Conservation (phyloP, 2,113 vertebrate genomes). For the Erythrolamprus reginae region DNA sequence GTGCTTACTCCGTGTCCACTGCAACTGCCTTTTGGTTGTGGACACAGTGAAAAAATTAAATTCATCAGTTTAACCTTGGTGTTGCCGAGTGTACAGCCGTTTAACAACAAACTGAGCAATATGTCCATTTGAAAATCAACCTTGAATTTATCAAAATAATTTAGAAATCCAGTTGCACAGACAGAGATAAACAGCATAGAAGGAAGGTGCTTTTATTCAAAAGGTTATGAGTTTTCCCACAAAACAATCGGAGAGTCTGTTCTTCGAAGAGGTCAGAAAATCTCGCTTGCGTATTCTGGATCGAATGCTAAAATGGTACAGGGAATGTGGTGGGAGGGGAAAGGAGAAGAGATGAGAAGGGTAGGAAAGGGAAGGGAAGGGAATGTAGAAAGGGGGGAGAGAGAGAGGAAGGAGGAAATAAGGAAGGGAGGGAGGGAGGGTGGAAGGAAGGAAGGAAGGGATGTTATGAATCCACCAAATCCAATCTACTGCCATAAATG, state of each 20-base stretch:
- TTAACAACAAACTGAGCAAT: neutral
- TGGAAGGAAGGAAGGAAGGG: no score
- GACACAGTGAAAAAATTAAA: neutral
- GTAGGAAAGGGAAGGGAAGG: no score
- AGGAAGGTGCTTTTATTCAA: neutral
- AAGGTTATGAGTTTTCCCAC: neutral
- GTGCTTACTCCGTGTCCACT: no score
- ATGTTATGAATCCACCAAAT: no score
- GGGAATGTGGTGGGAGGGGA: no score
- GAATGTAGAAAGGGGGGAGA: fast-evolving
- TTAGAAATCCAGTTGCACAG: neutral
- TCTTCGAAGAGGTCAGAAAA: neutral
- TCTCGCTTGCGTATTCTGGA: neutral
- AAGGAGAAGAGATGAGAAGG: no score
- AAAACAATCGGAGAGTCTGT: neutral
- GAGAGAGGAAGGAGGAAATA: no score
- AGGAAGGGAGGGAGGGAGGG: no score
- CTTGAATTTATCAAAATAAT: neutral
- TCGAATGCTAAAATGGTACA: no score
- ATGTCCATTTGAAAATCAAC: neutral
- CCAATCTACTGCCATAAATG: neutral
- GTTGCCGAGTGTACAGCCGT: neutral
- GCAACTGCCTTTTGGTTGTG: neutral
- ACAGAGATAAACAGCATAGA: neutral
- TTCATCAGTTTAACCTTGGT: neutral